These are phyloP conservation scores for Sinonovacula constricta DNA, from an alignment of 1,140 invertebrate species.

Conservation along the genomic window DNA sequence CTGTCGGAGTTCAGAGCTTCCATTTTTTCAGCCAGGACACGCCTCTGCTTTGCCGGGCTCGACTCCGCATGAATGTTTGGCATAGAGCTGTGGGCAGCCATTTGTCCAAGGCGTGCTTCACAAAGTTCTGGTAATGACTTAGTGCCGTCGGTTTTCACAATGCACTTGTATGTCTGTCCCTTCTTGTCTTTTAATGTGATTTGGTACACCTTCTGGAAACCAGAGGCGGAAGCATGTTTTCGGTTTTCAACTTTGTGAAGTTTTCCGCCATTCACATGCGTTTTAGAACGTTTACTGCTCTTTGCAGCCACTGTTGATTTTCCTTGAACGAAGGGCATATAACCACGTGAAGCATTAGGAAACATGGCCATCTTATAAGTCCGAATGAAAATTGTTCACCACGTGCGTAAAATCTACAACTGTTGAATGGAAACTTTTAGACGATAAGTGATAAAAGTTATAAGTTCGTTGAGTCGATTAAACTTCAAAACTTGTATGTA, in stretches of 20 bases:
- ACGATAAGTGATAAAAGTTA: too few species aligned
- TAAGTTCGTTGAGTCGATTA: too few species aligned
- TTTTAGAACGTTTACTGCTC: slow-evolving; percentile 58
- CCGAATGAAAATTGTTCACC: too few species aligned
- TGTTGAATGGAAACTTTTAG: too few species aligned
- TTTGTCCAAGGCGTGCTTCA: slow-evolving; percentile 60
- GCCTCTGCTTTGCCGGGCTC: slow-evolving; percentile 47
- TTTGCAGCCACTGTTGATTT: slow-evolving; percentile 54
- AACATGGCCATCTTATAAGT: slow-evolving; percentile 77
- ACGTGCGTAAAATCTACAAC: too few species aligned
- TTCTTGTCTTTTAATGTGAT: slow-evolving; percentile 71
- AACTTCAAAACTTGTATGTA: too few species aligned
- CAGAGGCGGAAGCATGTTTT: slow-evolving; percentile 34
- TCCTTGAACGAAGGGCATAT: slow-evolving; percentile 73
- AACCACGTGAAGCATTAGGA: slow-evolving; percentile 74
- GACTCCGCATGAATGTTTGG: slow-evolving; percentile 22
- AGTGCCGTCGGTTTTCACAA: slow-evolving; percentile 71
- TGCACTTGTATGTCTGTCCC: slow-evolving; percentile 73
- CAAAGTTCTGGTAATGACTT: slow-evolving; percentile 71
- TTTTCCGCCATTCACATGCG: slow-evolving; percentile 58
- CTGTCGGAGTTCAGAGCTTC: slow-evolving; percentile 31
- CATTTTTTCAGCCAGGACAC: slow-evolving; percentile 29
- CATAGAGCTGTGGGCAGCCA: slow-evolving; percentile 41
- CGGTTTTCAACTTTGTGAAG: slow-evolving; percentile 47
- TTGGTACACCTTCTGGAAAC: slow-evolving; percentile 69